A percentile compares a stretch with the other conserved stretches of the same genome.
Conservation (phyloP, 2,113 vertebrate genomes). For the Mustela nigripes region DNA sequence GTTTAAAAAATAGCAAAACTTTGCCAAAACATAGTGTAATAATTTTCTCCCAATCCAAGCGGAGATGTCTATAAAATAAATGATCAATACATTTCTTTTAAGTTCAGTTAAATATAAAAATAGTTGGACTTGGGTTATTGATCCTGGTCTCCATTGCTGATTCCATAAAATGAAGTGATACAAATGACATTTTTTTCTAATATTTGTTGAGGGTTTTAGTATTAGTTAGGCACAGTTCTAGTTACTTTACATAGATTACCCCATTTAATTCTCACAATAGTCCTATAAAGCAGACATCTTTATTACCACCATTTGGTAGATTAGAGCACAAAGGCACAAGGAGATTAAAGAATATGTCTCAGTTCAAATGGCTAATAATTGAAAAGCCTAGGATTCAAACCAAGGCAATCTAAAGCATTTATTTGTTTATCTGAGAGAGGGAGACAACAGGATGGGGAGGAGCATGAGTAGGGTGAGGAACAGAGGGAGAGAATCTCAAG, state of each 20-base stretch:
- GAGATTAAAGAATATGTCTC: not conserved
- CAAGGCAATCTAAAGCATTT: not conserved
- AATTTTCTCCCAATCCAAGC: conserved; percentile 33
- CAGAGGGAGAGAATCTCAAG: not conserved
- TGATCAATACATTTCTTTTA: not conserved
- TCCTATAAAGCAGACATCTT: not conserved
- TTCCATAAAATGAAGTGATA: not conserved
- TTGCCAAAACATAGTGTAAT: not conserved
- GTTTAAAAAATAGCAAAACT: conserved; percentile 65
- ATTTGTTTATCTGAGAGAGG: not conserved
- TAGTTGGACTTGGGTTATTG: not conserved
- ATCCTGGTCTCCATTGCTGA: not conserved
- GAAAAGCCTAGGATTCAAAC: not conserved
- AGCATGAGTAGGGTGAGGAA: not conserved
- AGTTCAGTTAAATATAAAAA: conserved; percentile 54
- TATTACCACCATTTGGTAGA: not conserved
- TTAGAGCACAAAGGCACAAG: not conserved
- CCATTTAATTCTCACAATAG: not conserved
- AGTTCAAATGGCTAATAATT: not conserved
- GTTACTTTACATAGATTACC: not conserved
- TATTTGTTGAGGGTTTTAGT: not conserved
- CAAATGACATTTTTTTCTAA: conserved; percentile 29
- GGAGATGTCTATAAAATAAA: conserved; percentile 38
- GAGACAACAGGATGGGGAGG: rapidly evolving
- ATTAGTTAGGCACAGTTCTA: not conserved